Percentiles rank a stretch among this genome's conserved stretches.
These are phyloP conservation scores for Potamarius usumacintae DNA, from an alignment of 2,113 vertebrate species.

Conservation along the genomic window DNA sequence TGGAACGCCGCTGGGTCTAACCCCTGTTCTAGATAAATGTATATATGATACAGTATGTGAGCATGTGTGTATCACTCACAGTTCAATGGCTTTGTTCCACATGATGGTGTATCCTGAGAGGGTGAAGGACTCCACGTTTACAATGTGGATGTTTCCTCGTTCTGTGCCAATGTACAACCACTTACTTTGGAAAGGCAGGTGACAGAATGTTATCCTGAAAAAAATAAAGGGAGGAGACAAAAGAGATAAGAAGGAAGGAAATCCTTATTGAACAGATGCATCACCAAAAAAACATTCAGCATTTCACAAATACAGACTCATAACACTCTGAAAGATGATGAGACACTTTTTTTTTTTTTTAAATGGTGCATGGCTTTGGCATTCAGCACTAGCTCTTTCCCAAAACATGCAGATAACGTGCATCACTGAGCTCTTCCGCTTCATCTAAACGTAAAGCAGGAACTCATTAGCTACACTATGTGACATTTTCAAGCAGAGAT, in stretches of 20 bases:
- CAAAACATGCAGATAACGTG: not conserved
- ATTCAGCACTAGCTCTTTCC: not conserved
- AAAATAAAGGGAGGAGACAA: conserved; percentile 23
- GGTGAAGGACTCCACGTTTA: conserved; percentile 98
- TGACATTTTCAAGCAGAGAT: not conserved
- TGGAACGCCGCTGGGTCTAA: not conserved
- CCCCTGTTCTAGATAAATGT: not conserved
- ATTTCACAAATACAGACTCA: not conserved
- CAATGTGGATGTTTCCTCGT: conserved; percentile 97
- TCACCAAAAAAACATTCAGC: not conserved
- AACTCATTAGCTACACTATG: not conserved
- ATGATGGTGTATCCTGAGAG: conserved; percentile 99
- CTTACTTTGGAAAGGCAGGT: conserved; percentile 99
- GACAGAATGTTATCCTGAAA: conserved; percentile 96
- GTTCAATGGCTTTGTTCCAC: conserved; percentile 99
- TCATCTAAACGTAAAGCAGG: not conserved
- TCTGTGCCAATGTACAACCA: conserved; percentile 98
- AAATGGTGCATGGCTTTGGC: not conserved
- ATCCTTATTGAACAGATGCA: too few species aligned
- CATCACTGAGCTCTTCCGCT: not conserved
- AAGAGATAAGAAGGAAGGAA: not conserved
- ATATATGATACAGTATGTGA: not conserved
- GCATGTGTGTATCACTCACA: conserved; percentile 80
- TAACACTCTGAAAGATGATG: not conserved
- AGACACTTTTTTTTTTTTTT: not conserved